Conservation (phyloP, 2,888 invertebrate genomes). For the Lasioglossum marginatum region DNA sequence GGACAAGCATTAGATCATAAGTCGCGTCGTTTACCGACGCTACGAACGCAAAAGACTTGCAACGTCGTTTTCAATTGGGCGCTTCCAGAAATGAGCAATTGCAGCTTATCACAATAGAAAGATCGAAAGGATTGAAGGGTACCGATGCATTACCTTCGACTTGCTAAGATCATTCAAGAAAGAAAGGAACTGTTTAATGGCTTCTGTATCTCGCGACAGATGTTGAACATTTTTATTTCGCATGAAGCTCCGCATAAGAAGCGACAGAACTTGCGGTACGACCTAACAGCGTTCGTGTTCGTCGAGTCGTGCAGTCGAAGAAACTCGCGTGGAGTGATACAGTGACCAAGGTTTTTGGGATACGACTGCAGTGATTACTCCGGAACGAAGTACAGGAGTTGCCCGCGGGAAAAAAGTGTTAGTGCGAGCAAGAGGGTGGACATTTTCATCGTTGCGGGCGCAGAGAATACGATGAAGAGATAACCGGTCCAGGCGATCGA, state of each 20-base stretch:
- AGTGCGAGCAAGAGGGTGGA: not conserved
- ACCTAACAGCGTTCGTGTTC: not conserved
- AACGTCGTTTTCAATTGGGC: not conserved
- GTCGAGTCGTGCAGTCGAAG: not conserved
- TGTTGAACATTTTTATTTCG: not conserved
- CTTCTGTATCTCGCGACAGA: not conserved
- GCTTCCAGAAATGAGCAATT: not conserved
- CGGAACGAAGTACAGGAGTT: not conserved
- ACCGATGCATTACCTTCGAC: not conserved
- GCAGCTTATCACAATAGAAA: not conserved
- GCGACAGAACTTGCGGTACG: not conserved
- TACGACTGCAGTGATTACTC: not conserved
- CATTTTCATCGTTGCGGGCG: not conserved
- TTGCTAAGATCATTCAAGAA: not conserved
- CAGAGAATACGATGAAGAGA: constrained; percentile 21
- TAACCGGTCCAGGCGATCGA: constrained; percentile 5
- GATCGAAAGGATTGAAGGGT: not conserved
- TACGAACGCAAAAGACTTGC: not conserved
- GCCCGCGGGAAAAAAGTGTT: not conserved
- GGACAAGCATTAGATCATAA: not conserved
- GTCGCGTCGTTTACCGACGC: no score
- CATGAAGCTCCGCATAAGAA: not conserved
- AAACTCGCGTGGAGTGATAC: not conserved
- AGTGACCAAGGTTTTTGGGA: not conserved
- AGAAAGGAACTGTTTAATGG: not conserved